Percentiles rank a stretch among this genome's conserved stretches.
Conservation (phyloP, 1,140 invertebrate species). For the Lepidotrigona ventralis region DNA sequence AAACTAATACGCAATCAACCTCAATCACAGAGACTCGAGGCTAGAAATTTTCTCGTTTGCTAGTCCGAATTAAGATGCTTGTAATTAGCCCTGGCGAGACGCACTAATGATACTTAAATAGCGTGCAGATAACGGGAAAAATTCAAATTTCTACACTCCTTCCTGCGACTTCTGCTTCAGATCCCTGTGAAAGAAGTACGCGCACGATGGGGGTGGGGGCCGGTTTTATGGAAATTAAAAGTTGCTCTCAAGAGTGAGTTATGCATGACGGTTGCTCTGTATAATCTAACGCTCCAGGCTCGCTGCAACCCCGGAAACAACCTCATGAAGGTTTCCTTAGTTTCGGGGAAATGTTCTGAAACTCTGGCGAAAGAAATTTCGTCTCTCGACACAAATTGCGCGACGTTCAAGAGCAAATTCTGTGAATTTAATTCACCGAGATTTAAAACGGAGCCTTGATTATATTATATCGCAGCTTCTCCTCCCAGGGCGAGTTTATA, state of each 20-base stretch:
- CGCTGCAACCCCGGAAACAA: neutral
- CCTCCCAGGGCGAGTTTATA: neutral
- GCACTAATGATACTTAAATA: slow-evolving; percentile 18
- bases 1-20: neutral
- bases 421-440: neutral
- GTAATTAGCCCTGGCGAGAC: slow-evolving; percentile 7
- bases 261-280: slow-evolving; percentile 53
- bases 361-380: neutral
- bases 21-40: neutral
- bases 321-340: neutral
- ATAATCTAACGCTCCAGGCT: slow-evolving; percentile 43
- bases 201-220: slow-evolving; percentile 4
- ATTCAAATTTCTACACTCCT: slow-evolving; percentile 65
- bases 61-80: neutral
- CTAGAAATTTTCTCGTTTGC: neutral
- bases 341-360: no score
- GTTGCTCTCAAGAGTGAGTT: slow-evolving; percentile 68
- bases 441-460: neutral
- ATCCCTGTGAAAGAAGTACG: neutral
- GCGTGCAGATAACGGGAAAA: slow-evolving; percentile 36
- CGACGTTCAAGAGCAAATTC: neutral
- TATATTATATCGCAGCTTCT: neutral
- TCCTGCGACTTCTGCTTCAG: neutral
- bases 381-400: neutral
- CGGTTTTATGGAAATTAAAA: slow-evolving; percentile 76